Percentiles rank a stretch among this genome's conserved stretches.
phyloP scores from a whole-genome alignment of 2,888 invertebrate species.

The Microctonus brassicae region DNA sequence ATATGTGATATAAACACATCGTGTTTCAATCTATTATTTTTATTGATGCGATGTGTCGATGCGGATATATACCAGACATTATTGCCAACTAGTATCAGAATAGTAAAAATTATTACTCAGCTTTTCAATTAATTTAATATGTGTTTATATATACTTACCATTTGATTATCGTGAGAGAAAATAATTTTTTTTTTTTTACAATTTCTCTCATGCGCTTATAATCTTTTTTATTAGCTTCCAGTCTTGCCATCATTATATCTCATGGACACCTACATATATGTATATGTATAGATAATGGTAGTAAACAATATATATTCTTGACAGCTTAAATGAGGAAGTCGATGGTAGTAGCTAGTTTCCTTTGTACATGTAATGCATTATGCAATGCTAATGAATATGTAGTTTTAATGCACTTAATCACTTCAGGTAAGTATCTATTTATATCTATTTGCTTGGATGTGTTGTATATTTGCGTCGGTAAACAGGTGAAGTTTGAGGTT shows the following conservation, averaged over 20 bases:
- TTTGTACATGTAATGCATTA: neutral
- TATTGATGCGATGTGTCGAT: conserved; percentile 16
- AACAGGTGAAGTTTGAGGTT: neutral
- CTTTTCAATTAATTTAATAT: neutral
- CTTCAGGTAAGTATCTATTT: neutral
- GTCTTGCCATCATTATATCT: conserved; percentile 7
- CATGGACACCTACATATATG: conserved; percentile 26
- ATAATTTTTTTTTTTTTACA: conserved; percentile 6
- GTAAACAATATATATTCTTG: conserved; percentile 7
- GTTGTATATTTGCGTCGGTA: neutral
- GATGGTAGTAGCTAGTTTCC: neutral
- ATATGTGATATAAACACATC: neutral
- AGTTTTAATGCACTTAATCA: conserved; percentile 3
- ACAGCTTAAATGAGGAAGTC: conserved; percentile 1
- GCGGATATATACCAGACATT: conserved; percentile 7
- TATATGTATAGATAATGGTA: neutral
- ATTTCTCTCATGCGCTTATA: neutral
- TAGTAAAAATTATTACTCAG: conserved; percentile 25
- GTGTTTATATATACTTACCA: conserved; percentile 14
- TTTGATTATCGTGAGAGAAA: conserved; percentile 31
- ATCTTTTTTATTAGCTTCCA: conserved; percentile 7
- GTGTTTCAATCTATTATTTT: neutral
- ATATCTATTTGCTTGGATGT: neutral
- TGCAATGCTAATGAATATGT: conserved; percentile 6
- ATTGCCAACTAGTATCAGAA: conserved; percentile 29